These are phyloP conservation scores for Didymodactylos carnosus DNA, from an alignment of 2,888 invertebrate species.

Conservation along the genomic window DNA sequence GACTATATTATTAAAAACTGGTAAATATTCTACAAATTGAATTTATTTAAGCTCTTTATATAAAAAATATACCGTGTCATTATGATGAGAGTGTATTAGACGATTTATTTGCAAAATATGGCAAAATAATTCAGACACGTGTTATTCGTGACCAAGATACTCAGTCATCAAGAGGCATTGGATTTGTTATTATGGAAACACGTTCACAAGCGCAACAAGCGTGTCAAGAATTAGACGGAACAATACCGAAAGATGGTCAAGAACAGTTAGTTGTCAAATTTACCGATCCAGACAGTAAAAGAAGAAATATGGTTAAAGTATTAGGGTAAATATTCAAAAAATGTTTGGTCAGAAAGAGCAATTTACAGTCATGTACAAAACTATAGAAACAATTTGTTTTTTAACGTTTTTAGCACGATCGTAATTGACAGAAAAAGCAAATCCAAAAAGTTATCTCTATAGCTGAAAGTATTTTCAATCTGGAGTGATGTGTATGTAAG, in stretches of 20 bases:
- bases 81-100: constrained; percentile 6
- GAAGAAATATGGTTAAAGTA: no score
- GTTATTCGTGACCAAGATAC: constrained; percentile 9
- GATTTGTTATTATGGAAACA: constrained; percentile 14
- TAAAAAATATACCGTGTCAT: background rate
- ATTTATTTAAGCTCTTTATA: constrained; percentile 1
- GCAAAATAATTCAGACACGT: constrained; percentile 13
- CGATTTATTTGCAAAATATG: constrained; percentile 3
- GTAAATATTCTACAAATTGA: no score
- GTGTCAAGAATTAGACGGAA: constrained; percentile 1
- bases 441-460: no score
- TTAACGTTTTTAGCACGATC: no score
- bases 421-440: no score
- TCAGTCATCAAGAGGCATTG: constrained; percentile 5
- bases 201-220: constrained; percentile 8
- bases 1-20: background rate
- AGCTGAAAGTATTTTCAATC: no score
- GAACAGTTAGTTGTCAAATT: constrained; percentile 10
- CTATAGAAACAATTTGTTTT: no score
- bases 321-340: no score
- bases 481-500: no score
- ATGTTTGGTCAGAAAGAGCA: no score
- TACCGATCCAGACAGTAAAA: constrained; percentile 4
- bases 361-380: no score
- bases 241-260: background rate